Evolutionary conservation across 2,888 invertebrate species (phyloP), one percentile per base, ranked within the genome.

Genomic region (Alentia gelatinosa): DNA sequence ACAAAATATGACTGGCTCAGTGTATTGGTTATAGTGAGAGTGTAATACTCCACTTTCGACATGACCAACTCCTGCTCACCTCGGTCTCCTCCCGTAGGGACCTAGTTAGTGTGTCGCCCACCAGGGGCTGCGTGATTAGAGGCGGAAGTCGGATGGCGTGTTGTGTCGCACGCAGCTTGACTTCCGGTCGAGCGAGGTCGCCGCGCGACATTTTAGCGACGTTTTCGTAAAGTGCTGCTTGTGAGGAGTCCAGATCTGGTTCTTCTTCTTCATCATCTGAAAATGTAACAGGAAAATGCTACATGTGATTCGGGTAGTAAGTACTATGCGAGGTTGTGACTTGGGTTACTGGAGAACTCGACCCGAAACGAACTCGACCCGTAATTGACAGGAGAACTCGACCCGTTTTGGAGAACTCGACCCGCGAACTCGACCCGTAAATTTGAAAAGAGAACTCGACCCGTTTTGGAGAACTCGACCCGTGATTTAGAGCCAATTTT

Each of bases 141-240:
- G 91, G 91, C 30, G 91, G 91, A 19, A 91, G 89, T 30, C 50
- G 50, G 42, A 89, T 40, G 26, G 74, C 47, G 47, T 91, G 91
- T n/a, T 37, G 79, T 12, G 91, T 91, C 33, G 91, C 19, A 26
- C 91, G 90, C 39, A 83, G 83, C 30, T 90, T 90, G 30, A 50
- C 63, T 33, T 86, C 86, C 19, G 83, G 83, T n/a, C 35, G 75
- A 4, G 74, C n/a, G 26, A 19, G 26, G 47, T 56, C 56, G 37
- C 39, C 56, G 35, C 50, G 40, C 23, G 90, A 30, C 83, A 90
- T 47, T 50, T 83, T 90, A 37, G 83, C 83, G 19, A 83, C 83
- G 30, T 90, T 79, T 37, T 90, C 90, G 35, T 63, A 90, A 7
- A 83, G 12, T 7, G 79, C 90, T 7, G 90, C 90, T 39, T 42